Evolutionary conservation across 2,888 invertebrate species (phyloP).

Genomic region (Smittia aterrima): DNA sequence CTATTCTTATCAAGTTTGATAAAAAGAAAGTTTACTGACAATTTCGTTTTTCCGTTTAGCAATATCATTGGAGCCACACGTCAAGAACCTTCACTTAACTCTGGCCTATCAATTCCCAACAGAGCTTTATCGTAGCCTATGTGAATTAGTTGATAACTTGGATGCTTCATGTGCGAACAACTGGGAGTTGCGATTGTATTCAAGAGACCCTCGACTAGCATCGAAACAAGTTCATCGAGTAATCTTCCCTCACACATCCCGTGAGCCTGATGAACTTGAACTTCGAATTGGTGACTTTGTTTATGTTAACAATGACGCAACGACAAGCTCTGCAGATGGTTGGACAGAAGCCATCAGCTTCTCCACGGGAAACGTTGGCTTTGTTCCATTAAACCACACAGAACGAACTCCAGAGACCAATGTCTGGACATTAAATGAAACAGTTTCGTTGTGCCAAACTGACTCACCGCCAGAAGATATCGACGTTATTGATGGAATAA

Average conservation of each 20-base stretch:
- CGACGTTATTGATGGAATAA: not conserved
- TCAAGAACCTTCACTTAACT: conserved; percentile 83
- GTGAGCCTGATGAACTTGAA: conserved; percentile 80
- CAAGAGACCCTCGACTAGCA: conserved; percentile 73
- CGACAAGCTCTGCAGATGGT: conserved; percentile 73
- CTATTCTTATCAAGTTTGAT: not conserved
- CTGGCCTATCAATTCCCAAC: conserved; percentile 84
- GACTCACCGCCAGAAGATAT: conserved; percentile 44
- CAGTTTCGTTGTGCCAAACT: conserved; percentile 55
- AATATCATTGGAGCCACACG: conserved; percentile 73
- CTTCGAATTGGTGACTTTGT: conserved; percentile 82
- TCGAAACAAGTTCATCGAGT: conserved; percentile 77
- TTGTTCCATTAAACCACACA: conserved; percentile 78
- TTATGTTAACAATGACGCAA: conserved; percentile 72
- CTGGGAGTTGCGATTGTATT: conserved; percentile 87
- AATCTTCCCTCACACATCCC: conserved; percentile 71
- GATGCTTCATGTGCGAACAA: conserved; percentile 64
- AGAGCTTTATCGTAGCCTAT: conserved; percentile 67
- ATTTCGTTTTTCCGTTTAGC: too few relatives aligned
- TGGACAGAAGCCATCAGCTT: conserved; percentile 86
- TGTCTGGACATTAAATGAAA: conserved; percentile 85
- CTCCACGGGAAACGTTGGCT: conserved; percentile 64
- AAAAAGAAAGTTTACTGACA: not conserved
- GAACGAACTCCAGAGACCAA: conserved; percentile 83
- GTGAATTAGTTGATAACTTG: conserved; percentile 70